Evolutionary conservation across 2,888 invertebrate genomes (phyloP).

Genomic region (Belgica antarctica): DNA sequence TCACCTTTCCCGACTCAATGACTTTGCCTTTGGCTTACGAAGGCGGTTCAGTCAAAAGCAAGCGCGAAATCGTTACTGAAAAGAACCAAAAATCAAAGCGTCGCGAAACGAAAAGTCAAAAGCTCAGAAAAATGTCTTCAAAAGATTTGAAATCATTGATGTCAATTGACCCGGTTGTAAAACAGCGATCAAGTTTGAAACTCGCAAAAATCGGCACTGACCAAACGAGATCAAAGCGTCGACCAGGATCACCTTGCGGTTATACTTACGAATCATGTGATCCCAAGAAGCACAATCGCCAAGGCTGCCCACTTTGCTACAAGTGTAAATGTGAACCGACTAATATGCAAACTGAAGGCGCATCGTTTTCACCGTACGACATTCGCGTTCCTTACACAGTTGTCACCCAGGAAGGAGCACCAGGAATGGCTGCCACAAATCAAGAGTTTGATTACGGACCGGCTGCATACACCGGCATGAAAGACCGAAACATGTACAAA

Average conservation of each 20-base stretch:
- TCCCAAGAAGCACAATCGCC: not conserved
- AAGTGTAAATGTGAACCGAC: conserved; percentile 35
- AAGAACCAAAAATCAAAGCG: conserved; percentile 17
- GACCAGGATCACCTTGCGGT: conserved; percentile 13
- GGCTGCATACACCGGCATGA: conserved; percentile 13
- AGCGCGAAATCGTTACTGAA: not conserved
- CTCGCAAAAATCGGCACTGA: not conserved
- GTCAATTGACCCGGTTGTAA: not conserved
- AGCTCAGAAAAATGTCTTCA: conserved; percentile 9
- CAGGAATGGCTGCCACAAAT: not conserved
- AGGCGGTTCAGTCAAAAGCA: not conserved
- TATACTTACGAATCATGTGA: conserved; percentile 39
- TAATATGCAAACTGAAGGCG: not conserved
- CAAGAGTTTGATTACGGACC: conserved; percentile 35
- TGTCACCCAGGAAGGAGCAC: not conserved
- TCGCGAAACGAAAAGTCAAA: conserved; percentile 10
- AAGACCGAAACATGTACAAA: conserved; percentile 28
- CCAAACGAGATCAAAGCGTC: not conserved
- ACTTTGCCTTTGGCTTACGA: not conserved
- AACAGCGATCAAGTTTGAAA: not conserved
- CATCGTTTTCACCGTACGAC: conserved; percentile 23
- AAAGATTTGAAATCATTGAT: not conserved
- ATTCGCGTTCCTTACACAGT: conserved; percentile 30
- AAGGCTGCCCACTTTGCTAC: conserved; percentile 38
- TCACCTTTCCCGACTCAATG: not conserved